These are phyloP conservation scores for Glyptemys insculpta DNA, from an alignment of 2,797 vertebrate species.

Conservation along the genomic window DNA sequence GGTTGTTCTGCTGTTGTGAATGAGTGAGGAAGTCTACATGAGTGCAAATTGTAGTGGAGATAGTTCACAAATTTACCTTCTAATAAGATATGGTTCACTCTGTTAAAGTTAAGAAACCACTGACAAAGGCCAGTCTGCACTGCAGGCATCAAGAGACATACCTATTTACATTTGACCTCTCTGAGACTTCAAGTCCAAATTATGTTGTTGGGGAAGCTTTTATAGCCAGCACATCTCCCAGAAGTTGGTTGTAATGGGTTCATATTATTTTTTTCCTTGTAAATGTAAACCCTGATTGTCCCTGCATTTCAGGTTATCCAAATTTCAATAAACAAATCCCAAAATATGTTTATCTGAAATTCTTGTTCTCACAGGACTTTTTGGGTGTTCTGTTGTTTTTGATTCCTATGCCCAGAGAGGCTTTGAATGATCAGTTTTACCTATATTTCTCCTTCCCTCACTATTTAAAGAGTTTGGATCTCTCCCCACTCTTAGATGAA, in stretches of 20 bases:
- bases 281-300: neutral
- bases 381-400: neutral
- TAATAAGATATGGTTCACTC: neutral
- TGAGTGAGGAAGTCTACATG: neutral
- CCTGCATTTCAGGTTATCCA: neutral
- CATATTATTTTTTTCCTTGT: neutral
- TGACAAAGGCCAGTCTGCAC: neutral
- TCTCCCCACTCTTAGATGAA: neutral
- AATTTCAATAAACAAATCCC: neutral
- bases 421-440: neutral
- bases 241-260: neutral
- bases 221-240: neutral
- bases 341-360: neutral
- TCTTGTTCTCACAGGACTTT: neutral
- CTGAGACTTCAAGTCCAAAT: neutral
- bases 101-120: neutral
- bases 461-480: neutral
- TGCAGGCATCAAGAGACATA: neutral
- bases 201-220: neutral
- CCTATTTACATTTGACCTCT: neutral
- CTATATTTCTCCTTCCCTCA: neutral
- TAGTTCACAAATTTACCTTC: neutral
- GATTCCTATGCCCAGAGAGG: neutral
- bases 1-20: neutral
- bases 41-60: neutral